These are phyloP conservation scores for Lepus americanus DNA, from an alignment of 2,113 vertebrate species.

Conservation along the genomic window DNA sequence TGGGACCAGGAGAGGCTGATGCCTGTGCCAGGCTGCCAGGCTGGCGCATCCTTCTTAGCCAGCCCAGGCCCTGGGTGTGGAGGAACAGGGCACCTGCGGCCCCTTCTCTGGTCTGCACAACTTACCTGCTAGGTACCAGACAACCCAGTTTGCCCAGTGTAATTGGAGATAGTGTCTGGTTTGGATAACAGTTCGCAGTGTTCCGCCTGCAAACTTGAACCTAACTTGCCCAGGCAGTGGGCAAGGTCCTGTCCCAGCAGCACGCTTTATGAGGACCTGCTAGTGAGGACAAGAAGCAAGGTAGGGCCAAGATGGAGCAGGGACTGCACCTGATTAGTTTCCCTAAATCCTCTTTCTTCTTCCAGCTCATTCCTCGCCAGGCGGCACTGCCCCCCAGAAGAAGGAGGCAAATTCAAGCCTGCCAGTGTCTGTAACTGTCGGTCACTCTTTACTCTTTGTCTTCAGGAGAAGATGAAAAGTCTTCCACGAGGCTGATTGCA, in stretches of 20 bases:
- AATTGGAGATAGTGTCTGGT: too few relatives aligned
- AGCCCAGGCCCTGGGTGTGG: neutral
- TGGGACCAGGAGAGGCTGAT: neutral
- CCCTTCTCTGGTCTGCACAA: neutral
- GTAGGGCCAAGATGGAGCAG: too few relatives aligned
- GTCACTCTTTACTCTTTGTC: neutral
- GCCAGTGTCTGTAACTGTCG: accelerated
- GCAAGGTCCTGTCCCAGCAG: neutral
- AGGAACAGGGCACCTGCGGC: accelerated
- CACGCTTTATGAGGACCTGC: neutral
- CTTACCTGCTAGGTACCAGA: accelerated
- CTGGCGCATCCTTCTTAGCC: accelerated
- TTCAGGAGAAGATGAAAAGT: neutral
- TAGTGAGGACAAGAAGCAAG: neutral
- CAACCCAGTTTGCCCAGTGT: too few relatives aligned
- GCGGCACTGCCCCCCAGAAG: neutral
- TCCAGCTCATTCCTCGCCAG: neutral
- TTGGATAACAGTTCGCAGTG: accelerated
- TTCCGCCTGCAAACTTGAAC: too few relatives aligned
- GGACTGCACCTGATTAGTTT: neutral
- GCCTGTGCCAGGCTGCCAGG: accelerated
- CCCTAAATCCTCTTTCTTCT: neutral
- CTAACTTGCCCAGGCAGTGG: neutral
- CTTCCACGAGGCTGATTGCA: accelerated
- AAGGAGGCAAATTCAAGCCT: neutral